Conservation (phyloP, 2,888 invertebrate genomes). For the Hypercompe scribonia region DNA sequence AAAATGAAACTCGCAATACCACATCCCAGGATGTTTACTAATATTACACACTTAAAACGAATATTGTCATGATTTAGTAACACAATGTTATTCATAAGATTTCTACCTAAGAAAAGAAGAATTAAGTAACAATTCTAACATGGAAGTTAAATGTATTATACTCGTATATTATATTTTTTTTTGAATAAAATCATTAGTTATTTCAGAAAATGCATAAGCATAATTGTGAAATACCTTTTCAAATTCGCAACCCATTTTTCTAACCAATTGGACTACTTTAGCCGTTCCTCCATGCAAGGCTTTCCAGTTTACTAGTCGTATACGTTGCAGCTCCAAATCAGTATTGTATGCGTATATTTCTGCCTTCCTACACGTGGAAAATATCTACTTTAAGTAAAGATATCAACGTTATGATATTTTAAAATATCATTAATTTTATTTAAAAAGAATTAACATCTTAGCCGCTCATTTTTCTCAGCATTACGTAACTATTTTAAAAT, state of each 20-base stretch:
- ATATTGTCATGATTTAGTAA: background rate
- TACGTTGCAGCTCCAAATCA: conserved; percentile 74
- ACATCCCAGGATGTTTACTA: too few species aligned
- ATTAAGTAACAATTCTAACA: too few species aligned
- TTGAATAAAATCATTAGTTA: too few species aligned
- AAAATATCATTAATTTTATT: background rate
- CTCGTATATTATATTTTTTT: too few species aligned
- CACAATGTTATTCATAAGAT: background rate
- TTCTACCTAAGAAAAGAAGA: background rate
- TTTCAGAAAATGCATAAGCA: background rate
- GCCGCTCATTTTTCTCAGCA: background rate
- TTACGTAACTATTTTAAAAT: too few species aligned
- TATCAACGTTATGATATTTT: background rate
- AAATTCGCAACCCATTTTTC: conserved; percentile 78
- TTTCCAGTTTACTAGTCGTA: conserved; percentile 77
- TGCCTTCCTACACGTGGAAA: conserved; percentile 66
- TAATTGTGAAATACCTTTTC: conserved; percentile 67
- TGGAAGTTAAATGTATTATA: too few species aligned
- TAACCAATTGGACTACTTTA: conserved; percentile 68
- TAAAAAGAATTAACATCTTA: background rate
- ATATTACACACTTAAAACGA: too few species aligned
- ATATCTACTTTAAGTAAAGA: background rate
- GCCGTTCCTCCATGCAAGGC: conserved; percentile 68
- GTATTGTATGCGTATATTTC: conserved; percentile 77
- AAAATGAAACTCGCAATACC: too few species aligned